Evolutionary conservation across 2,888 invertebrate species (phyloP).

Genomic region (Frankliniella fusca): DNA sequence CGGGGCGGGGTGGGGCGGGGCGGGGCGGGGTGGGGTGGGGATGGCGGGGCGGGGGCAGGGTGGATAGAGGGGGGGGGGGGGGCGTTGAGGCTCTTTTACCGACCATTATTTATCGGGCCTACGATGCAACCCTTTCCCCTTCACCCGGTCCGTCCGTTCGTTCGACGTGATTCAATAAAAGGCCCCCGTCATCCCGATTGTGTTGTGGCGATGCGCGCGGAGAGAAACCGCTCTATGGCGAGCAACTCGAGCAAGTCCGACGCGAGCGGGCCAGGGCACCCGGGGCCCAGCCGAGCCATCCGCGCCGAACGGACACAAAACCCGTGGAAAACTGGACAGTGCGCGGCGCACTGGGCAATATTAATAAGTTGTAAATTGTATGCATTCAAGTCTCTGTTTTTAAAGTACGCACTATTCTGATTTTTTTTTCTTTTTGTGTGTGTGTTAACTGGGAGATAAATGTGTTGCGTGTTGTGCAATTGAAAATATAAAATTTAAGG

Average conservation of each 20-base stretch:
- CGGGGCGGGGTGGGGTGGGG: background rate
- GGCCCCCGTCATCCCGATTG: slow-evolving; percentile 20
- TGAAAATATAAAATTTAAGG: too few species aligned
- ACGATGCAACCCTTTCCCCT: background rate
- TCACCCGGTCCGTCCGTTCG: background rate
- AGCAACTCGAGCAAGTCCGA: background rate
- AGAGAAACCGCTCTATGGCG: background rate
- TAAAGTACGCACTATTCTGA: too few species aligned
- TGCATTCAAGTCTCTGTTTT: too few species aligned
- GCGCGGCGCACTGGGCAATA: too few species aligned
- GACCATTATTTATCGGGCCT: background rate
- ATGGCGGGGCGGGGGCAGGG: background rate
- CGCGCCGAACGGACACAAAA: too few species aligned
- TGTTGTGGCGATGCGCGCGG: slow-evolving; percentile 18
- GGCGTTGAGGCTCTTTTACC: background rate
- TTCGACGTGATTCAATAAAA: slow-evolving; percentile 22
- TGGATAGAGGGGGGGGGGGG: too few species aligned
- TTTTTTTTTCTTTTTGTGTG: too few species aligned
- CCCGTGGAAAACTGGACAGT: too few species aligned
- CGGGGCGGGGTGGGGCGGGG: background rate
- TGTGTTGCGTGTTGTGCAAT: too few species aligned
- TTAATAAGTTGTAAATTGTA: too few species aligned
- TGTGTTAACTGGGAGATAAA: too few species aligned
- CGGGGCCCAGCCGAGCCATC: background rate
- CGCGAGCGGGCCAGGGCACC: background rate